Base-by-base conservation (phyloP, 2,797 vertebrate genomes). In the Spea hammondii region DNA sequence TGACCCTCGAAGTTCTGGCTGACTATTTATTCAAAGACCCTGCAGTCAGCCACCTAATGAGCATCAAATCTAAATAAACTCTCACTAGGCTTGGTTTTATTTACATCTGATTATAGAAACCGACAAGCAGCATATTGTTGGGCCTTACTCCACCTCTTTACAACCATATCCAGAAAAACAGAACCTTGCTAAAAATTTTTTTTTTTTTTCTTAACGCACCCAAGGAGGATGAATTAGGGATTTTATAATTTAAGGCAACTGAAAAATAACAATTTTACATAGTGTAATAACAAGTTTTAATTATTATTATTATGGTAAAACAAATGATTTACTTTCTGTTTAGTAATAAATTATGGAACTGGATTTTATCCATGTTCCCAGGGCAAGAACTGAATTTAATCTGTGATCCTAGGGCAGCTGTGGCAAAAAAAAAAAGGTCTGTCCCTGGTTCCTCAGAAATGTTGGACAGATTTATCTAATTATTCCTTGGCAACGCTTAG, bases 101-200 rank as follows among this genome's bases (percentile, higher is more conserved):
- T 82, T 82, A 82, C 80, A 82, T 82, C 80, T 82, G 80, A 82
- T 82, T 78, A 82, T 82, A 78, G 80, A 70, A 73, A 74, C 80
- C 78, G 80, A 82, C 70, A 82, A 82, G 70, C 65, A 49, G 55
- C 46, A 53, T 78, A 82, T 82, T 77, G 75, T 82, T 72, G 44
- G 64, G 55, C 17, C 48, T 17, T 57, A 72, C 68, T 76, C 74
- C 49, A 66, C 68, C 48, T 53, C 17, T 75, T 65, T 13, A 67
- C 13, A 81, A 66, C 65, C 50, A 49, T 69, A 14, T 55, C 70
- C 65, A 78, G 51, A 17, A 81, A 70, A 55, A 60, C 4, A 77
- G n/a, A 65, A 68, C 69, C 46, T 47, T 62, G 13, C 48, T 12
- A 59, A 59, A 3, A 59, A 1, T 62, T 1, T 2, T 12, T 59